Percentiles rank a stretch among this genome's conserved stretches.
These are phyloP conservation scores for Anoplolepis gracilipes DNA, from an alignment of 1,140 invertebrate genomes.

Conservation along the genomic window DNA sequence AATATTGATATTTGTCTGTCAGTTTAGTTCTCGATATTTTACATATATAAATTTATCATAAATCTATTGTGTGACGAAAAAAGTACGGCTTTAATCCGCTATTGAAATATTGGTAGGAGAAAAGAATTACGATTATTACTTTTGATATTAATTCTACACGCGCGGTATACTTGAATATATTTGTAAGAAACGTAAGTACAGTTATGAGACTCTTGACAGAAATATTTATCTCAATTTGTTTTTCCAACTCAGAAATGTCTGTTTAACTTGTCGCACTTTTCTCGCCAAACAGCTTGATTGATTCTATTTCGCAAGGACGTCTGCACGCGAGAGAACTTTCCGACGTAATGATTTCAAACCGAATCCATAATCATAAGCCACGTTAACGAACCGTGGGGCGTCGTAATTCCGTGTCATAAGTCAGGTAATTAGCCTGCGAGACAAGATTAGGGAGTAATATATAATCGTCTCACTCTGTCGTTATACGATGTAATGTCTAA, in stretches of 20 bases:
- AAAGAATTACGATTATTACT: neutral
- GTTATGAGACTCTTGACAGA: neutral
- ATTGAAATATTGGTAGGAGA: neutral
- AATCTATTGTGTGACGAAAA: neutral
- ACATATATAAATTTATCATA: neutral
- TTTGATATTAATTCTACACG: neutral
- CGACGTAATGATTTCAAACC: constrained; percentile 59
- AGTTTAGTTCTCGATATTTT: neutral
- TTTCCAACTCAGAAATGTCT: neutral
- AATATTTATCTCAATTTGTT: neutral
- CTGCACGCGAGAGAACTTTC: constrained; percentile 50
- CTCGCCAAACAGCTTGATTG: constrained; percentile 49
- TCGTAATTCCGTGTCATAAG: constrained; percentile 66
- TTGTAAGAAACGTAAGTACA: neutral
- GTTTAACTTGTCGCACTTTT: neutral
- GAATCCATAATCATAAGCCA: constrained; percentile 66
- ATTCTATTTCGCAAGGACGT: constrained; percentile 61
- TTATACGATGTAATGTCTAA: constrained; percentile 60
- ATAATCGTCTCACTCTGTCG: constrained; percentile 70
- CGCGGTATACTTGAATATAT: neutral
- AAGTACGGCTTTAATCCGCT: neutral
- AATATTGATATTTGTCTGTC: neutral
- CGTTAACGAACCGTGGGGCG: constrained; percentile 68
- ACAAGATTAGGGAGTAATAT: constrained; percentile 69
- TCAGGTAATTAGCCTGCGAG: constrained; percentile 69